Evolutionary conservation across 2,113 vertebrate genomes (phyloP).

Genomic region (Nesoenas mayeri): DNA sequence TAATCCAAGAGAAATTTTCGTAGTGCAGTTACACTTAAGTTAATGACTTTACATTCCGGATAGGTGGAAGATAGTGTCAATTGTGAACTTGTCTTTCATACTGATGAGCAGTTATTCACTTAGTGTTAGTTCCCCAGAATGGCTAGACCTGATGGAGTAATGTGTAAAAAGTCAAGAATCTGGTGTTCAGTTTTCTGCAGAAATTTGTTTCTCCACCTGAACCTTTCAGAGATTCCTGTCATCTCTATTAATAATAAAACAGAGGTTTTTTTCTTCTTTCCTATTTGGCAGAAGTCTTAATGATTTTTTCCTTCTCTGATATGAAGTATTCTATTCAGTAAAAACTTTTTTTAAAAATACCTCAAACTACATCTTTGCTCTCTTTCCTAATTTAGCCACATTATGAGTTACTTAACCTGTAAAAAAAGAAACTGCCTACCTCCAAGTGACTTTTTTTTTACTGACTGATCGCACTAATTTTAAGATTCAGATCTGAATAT

Average conservation of each 20-base stretch:
- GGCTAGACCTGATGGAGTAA: background rate
- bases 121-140: background rate
- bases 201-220: background rate
- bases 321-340: background rate
- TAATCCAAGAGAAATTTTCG: background rate
- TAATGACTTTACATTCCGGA: background rate
- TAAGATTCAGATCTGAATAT: background rate
- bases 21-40: background rate
- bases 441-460: background rate
- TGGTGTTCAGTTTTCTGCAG: background rate
- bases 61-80: accelerated
- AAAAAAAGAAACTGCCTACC: background rate
- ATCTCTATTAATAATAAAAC: background rate
- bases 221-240: background rate
- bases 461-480: background rate
- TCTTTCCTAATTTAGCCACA: background rate
- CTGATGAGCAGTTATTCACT: background rate
- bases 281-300: background rate
- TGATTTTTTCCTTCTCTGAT: background rate
- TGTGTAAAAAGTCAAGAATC: background rate
- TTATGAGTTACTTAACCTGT: background rate
- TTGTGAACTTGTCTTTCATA: background rate
- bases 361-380: background rate
- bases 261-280: background rate
- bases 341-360: background rate